Percentiles rank a stretch among this genome's conserved stretches.
phyloP scores from a whole-genome alignment of 2,797 vertebrate species.

The Rhinophrynus dorsalis region DNA sequence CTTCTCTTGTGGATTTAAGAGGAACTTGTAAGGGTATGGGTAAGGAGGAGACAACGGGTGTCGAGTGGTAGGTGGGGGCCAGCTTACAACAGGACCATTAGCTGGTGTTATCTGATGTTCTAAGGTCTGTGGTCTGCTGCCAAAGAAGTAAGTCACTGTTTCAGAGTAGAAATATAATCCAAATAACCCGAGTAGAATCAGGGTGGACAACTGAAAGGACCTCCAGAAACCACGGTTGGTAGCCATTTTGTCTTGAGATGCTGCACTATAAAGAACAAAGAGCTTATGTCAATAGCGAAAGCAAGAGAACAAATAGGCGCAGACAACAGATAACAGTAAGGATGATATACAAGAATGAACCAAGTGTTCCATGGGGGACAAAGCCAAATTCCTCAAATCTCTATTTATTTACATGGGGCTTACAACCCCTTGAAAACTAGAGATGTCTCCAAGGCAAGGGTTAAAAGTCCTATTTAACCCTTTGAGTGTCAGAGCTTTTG shows the following conservation, averaged over 20 bases:
- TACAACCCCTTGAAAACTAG: too few relatives aligned
- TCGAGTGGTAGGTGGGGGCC: background rate
- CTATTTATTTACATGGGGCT: too few relatives aligned
- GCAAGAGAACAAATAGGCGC: background rate
- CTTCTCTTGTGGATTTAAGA: conserved; percentile 63
- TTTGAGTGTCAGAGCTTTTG: too few relatives aligned
- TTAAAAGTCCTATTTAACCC: too few relatives aligned
- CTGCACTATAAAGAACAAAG: background rate
- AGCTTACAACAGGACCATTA: background rate
- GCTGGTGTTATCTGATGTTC: background rate
- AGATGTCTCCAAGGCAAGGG: too few relatives aligned
- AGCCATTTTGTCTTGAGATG: background rate
- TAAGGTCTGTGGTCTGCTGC: too few relatives aligned
- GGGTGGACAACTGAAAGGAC: background rate
- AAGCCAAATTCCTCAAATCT: too few relatives aligned
- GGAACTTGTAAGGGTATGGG: conserved; percentile 66
- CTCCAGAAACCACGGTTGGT: background rate
- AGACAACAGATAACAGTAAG: background rate
- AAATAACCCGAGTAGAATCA: background rate
- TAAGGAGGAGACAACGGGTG: conserved; percentile 51
- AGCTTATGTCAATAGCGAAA: background rate
- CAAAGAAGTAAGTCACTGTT: background rate
- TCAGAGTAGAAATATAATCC: background rate
- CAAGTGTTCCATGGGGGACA: too few relatives aligned
- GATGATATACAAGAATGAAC: too few relatives aligned